Evolutionary conservation across 2,888 invertebrate genomes (phyloP).

Genomic region (Elysia crispata): DNA sequence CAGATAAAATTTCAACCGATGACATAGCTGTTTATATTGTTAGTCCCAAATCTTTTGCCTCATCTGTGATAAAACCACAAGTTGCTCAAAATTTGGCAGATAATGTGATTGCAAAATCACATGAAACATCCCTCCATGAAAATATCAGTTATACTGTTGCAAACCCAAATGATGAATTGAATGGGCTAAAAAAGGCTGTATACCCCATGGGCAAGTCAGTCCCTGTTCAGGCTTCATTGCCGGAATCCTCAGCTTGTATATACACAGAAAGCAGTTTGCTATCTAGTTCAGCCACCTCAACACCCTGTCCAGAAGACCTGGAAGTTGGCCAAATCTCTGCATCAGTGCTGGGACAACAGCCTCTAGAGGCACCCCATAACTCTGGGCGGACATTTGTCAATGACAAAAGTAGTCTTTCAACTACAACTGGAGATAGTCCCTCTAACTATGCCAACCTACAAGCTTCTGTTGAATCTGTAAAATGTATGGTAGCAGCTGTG

Average conservation of each 20-base stretch:
- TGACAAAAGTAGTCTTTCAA: too few species aligned
- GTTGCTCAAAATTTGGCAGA: too few species aligned
- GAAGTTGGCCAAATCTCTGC: conserved; percentile 50
- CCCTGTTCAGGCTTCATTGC: too few species aligned
- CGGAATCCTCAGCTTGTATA: neutral
- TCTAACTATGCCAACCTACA: neutral
- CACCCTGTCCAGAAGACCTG: conserved; percentile 49
- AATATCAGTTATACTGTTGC: neutral
- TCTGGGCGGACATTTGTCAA: neutral
- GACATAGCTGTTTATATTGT: conserved; percentile 44
- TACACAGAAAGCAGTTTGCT: neutral
- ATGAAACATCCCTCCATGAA: too few species aligned
- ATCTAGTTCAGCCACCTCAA: conserved; percentile 35
- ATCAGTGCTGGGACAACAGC: conserved; percentile 35
- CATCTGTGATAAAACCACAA: neutral
- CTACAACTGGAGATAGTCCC: too few species aligned
- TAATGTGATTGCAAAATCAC: too few species aligned
- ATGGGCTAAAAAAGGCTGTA: neutral
- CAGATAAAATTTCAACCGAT: conserved; percentile 25
- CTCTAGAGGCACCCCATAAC: neutral
- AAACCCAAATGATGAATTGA: neutral
- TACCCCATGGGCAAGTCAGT: too few species aligned
- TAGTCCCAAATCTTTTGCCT: conserved; percentile 43
- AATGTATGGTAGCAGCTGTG: neutral
- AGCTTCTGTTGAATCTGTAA: neutral